Evolutionary conservation across 1,140 invertebrate genomes (phyloP), one percentile per base, ranked within the genome.

Genomic region (Drosophila sturtevanti): DNA sequence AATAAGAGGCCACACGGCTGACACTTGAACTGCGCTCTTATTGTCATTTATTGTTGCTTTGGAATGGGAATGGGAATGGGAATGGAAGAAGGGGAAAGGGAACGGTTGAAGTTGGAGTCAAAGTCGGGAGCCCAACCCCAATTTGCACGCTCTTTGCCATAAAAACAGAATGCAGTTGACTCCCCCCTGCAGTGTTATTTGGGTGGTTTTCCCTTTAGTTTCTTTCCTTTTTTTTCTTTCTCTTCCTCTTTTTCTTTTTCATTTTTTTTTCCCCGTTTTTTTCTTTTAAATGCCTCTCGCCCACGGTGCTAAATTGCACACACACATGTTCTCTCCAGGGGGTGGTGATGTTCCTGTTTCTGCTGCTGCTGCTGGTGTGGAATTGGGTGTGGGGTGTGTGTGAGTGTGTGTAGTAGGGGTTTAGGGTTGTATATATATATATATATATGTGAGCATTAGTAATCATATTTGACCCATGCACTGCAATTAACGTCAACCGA

Each of bases 11-110:
- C 84, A 87, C 84, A 87, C 79, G 84, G 56, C 82, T 87, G 82
- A 87, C 82, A 87, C 82, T 87, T 87, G 82, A 89, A 87, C 82
- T 87, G 82, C 76, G 84, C 84, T 89, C 84, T 82, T 87, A 87
- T 87, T 89, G 84, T 82, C 82, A 87, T 89, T 89, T 87, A 87
- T 82, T 89, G 84, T 84, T 72, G 78, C 63, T 65, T 48, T 48
- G 41, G 70, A 58, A 51, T 63, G 7, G 11, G 21, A 37, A 75
- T 70, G 38, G 41, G 65, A 58, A 41, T 60, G 5, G n/a, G 24
- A 51, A 66, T 59, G 41, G 27, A 6, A 6, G 6, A 24, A 6
- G 4, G 27, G 2, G 6, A 7, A 31, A 31, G 27, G 27, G 61
- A 11, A n/a, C n/a, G n/a, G 7, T 35, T 35, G 37, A 63, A 72